These are phyloP conservation scores for Drosophila paramelanica DNA, from an alignment of 2,888 invertebrate species.

Conservation along the genomic window DNA sequence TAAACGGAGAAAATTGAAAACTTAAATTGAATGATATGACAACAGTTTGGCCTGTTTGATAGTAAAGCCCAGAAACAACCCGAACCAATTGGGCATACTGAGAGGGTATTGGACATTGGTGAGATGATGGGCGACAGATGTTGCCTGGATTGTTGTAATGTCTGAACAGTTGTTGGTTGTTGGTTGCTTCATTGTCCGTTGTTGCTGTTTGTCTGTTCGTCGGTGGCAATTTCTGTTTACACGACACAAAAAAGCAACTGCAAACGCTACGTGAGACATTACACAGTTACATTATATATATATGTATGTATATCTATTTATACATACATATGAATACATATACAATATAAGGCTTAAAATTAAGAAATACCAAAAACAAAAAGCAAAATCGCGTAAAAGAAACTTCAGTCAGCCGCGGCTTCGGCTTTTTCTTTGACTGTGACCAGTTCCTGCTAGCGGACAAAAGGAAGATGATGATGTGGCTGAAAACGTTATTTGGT, in stretches of 20 bases:
- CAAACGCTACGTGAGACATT: constrained; percentile 56
- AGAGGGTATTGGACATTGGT: constrained; percentile 30
- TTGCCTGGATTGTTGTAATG: constrained; percentile 48
- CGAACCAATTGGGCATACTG: constrained; percentile 28
- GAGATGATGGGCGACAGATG: constrained; percentile 64
- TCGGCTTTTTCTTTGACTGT: constrained; percentile 54
- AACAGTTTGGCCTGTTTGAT: constrained; percentile 42
- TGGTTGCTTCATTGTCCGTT: constrained; percentile 32
- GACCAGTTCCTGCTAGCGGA: constrained; percentile 76
- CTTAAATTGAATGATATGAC: constrained; percentile 29
- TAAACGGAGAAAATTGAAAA: constrained; percentile 29
- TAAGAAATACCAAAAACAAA: constrained; percentile 61
- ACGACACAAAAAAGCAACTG: constrained; percentile 69
- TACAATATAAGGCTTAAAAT: constrained; percentile 57
- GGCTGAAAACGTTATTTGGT: constrained; percentile 39
- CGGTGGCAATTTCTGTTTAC: constrained; percentile 67
- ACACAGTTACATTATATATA: constrained; percentile 29
- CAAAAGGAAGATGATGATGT: constrained; percentile 77
- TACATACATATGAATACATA: constrained; percentile 3
- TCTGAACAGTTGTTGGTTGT: constrained; percentile 45
- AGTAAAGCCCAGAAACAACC: constrained; percentile 39
- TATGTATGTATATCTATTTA: constrained; percentile 3
- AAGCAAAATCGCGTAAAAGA: constrained; percentile 55
- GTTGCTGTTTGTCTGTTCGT: constrained; percentile 44
- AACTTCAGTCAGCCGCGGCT: constrained; percentile 47